phyloP scores from a whole-genome alignment of 2,113 vertebrate genomes.

The Pandion haliaetus region DNA sequence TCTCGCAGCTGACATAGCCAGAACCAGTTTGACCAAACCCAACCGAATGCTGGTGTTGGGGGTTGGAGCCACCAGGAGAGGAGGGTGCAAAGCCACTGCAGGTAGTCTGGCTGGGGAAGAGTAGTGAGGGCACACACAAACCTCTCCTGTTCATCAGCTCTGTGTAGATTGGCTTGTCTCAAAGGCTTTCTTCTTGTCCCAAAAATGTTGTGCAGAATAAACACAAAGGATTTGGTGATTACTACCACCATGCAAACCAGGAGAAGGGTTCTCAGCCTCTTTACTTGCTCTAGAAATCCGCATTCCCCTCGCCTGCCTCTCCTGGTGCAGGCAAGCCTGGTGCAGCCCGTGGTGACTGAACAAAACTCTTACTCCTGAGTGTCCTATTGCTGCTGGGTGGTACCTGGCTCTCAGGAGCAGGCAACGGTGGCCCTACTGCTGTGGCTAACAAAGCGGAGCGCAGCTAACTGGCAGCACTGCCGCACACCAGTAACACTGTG shows the following conservation, averaged over 20 bases:
- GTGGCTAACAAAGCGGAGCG: fast-evolving
- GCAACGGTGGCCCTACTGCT: neutral
- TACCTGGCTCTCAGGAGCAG: fast-evolving
- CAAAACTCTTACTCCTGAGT: neutral
- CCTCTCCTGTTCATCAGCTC: neutral
- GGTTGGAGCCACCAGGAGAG: neutral
- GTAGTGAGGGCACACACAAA: neutral
- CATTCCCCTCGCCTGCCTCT: fast-evolving
- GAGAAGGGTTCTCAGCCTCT: neutral
- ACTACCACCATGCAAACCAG: neutral
- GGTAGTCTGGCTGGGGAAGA: neutral
- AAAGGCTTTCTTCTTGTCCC: neutral
- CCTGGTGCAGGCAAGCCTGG: neutral
- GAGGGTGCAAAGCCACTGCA: neutral
- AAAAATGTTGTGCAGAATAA: neutral
- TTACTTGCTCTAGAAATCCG: neutral
- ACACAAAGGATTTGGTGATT: neutral
- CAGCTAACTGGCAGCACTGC: neutral
- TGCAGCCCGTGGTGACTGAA: neutral
- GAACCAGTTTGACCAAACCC: constrained; percentile 16
- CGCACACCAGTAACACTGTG: fast-evolving
- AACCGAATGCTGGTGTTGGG: fast-evolving
- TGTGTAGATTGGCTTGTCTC: neutral
- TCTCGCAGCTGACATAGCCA: neutral
- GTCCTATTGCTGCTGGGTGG: neutral